These are phyloP conservation scores for Amphimallon solstitiale DNA, from an alignment of 2,888 invertebrate genomes.

Conservation along the genomic window DNA sequence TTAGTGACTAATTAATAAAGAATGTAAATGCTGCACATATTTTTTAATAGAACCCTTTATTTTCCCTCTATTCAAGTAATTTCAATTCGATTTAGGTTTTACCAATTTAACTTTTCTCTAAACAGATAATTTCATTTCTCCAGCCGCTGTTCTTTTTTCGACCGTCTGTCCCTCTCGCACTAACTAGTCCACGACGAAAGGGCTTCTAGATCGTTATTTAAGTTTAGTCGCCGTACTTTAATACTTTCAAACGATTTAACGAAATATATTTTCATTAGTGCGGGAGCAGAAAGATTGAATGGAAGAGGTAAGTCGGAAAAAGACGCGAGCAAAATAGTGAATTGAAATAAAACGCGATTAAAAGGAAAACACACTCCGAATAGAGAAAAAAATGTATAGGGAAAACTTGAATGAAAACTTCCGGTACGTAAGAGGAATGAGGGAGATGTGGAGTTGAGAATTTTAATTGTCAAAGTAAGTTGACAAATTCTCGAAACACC, in stretches of 20 bases:
- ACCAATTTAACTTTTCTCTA: too few relatives aligned
- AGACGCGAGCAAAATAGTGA: not conserved
- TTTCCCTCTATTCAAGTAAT: too few relatives aligned
- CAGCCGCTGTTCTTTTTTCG: too few relatives aligned
- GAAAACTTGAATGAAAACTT: not conserved
- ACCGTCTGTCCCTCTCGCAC: not conserved
- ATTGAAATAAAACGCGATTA: not conserved
- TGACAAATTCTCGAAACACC: not conserved
- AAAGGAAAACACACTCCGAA: not conserved
- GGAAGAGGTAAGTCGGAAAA: too few relatives aligned
- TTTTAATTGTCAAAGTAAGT: constrained; percentile 28
- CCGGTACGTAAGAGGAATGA: too few relatives aligned
- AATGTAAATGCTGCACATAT: too few relatives aligned
- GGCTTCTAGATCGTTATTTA: not conserved
- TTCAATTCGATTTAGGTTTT: too few relatives aligned
- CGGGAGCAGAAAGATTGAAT: not conserved
- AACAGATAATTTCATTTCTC: too few relatives aligned
- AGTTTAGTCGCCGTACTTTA: not conserved
- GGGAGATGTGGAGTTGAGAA: not conserved
- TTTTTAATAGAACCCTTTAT: too few relatives aligned
- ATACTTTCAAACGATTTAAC: not conserved
- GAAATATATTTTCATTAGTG: constrained; percentile 21
- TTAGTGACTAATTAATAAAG: too few relatives aligned
- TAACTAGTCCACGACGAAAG: not conserved
- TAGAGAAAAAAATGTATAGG: too few relatives aligned